Percentiles rank a stretch among this genome's conserved stretches.
Evolutionary conservation across 2,888 invertebrate genomes (phyloP).

Genomic region (Lepidonotus clava): DNA sequence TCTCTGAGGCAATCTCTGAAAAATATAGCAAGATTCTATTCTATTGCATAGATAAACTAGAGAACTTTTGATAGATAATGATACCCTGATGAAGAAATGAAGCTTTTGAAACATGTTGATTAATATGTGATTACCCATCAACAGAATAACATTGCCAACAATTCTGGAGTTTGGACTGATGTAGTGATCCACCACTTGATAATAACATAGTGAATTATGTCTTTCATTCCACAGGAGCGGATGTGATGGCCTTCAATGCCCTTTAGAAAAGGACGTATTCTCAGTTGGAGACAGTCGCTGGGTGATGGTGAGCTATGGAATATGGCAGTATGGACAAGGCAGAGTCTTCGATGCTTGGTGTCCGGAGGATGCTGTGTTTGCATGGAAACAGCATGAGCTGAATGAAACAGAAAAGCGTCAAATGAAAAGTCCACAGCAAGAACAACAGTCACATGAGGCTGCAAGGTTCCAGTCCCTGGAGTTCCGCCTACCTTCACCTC

Average conservation of each 20-base stretch:
- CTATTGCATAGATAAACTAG: no score
- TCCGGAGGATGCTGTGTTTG: not conserved
- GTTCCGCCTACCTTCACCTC: not conserved
- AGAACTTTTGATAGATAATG: no score
- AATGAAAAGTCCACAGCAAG: not conserved
- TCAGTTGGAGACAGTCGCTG: not conserved
- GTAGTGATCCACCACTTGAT: no score
- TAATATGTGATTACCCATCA: no score
- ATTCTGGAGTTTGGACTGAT: no score
- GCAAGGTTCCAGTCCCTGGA: not conserved
- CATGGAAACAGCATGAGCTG: not conserved
- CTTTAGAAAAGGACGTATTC: slow-evolving; percentile 2
- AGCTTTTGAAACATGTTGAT: no score
- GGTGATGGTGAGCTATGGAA: slow-evolving; percentile 3
- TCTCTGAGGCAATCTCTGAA: no score
- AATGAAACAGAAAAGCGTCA: no score
- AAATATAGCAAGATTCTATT: no score
- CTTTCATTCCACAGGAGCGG: not conserved
- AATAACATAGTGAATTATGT: no score
- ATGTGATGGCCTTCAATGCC: not conserved
- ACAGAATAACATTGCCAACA: no score
- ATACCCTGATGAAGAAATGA: no score
- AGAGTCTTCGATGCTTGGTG: slow-evolving; percentile 6
- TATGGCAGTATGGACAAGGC: not conserved
- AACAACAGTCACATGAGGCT: not conserved